Conservation (phyloP, 1,140 invertebrate species). For the Phenacoccus solenopsis region DNA sequence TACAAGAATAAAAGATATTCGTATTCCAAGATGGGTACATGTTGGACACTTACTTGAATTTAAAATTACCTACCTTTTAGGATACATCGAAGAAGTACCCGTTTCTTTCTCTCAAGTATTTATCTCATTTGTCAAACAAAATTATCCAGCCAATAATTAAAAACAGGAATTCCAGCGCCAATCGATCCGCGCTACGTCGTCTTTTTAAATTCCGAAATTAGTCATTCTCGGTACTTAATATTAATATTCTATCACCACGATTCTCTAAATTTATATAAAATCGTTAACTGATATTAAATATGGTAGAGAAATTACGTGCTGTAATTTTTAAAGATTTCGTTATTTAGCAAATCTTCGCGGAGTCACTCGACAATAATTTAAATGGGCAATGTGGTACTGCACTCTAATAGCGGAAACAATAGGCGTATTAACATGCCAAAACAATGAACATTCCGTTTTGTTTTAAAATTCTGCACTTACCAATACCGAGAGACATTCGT, state of each 20-base stretch:
- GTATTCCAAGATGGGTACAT: too few species aligned
- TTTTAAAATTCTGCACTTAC: constrained; percentile 9
- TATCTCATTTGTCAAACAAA: too few species aligned
- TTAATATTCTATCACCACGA: neutral
- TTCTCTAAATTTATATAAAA: neutral
- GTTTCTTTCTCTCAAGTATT: too few species aligned
- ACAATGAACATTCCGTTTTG: constrained; percentile 10
- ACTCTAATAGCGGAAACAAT: neutral
- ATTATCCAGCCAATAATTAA: too few species aligned
- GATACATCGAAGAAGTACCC: too few species aligned
- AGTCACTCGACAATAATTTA: neutral
- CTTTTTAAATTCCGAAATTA: neutral
- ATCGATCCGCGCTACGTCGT: too few species aligned
- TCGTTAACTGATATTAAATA: neutral
- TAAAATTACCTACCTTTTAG: too few species aligned
- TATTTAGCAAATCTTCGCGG: neutral
- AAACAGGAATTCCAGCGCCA: too few species aligned
- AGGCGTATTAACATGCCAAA: constrained; percentile 11
- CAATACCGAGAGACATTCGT: constrained; percentile 8
- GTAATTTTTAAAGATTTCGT: neutral
- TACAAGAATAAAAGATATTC: too few species aligned
- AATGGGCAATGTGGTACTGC: constrained; percentile 8
- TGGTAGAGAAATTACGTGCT: constrained; percentile 1
- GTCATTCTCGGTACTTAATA: neutral
- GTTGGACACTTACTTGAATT: too few species aligned